Evolutionary conservation across 2,113 vertebrate genomes (phyloP).

Genomic region (Xiphophorus couchianus): DNA sequence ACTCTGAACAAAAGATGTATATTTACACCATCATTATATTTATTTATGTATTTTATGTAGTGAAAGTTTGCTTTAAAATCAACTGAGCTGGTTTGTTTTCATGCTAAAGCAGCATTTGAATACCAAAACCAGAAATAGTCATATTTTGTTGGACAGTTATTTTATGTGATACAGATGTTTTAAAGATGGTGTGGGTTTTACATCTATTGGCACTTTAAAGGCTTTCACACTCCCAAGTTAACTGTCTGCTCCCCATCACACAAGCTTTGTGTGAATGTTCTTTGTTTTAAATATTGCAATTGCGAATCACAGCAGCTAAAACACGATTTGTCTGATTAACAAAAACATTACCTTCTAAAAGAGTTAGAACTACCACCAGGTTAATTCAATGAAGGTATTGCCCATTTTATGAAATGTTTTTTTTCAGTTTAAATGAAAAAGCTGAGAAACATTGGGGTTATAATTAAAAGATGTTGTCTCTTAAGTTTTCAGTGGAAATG

Average conservation of each 20-base stretch:
- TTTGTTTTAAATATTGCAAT: not conserved
- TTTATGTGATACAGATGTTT: conserved; percentile 7
- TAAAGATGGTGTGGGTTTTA: not conserved
- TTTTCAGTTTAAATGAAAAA: not conserved
- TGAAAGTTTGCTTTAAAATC: not conserved
- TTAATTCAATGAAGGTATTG: not conserved
- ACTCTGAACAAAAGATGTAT: not conserved
- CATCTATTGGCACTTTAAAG: conserved; percentile 1
- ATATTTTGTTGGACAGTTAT: conserved; percentile 7
- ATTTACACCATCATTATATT: not conserved
- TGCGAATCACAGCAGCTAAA: not conserved
- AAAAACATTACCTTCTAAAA: not conserved
- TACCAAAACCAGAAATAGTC: not conserved
- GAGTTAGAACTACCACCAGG: not conserved
- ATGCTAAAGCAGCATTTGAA: not conserved
- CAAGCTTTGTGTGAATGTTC: not conserved
- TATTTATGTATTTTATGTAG: not conserved
- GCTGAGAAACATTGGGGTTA: not conserved
- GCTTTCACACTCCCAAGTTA: not conserved
- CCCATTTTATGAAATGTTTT: not conserved
- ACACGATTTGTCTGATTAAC: not conserved
- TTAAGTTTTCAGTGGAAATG: conserved; percentile 5
- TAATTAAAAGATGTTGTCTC: conserved; percentile 5
- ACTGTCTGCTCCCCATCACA: not conserved
- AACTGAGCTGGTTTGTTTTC: not conserved